Conservation (phyloP, 1,140 invertebrate species). For the Zaprionus tsacasi region DNA sequence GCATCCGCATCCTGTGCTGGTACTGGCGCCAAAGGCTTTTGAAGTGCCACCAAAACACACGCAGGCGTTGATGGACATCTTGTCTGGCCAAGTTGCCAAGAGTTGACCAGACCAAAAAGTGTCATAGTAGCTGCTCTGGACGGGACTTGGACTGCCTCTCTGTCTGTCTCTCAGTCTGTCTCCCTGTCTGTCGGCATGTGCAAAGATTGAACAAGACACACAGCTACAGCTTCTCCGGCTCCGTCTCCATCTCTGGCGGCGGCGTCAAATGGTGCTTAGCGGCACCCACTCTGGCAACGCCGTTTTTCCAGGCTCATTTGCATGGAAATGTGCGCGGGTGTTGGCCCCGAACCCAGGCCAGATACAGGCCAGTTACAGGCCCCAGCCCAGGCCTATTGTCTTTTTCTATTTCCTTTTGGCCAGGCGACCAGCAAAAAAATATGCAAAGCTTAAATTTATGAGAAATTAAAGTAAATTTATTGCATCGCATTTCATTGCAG, state of each 20-base stretch:
- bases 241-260: constrained; percentile 11
- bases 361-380: not conserved
- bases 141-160: not conserved
- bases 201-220: constrained; percentile 34
- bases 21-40: constrained; percentile 75
- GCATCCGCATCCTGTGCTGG: constrained; percentile 53
- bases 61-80: constrained; percentile 82
- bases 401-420: constrained; percentile 42
- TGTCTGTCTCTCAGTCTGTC: constrained; percentile 15
- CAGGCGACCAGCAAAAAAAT: constrained; percentile 60
- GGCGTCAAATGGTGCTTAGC: constrained; percentile 78
- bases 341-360: constrained; percentile 59
- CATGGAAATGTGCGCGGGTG: constrained; percentile 81
- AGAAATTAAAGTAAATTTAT: constrained; percentile 83
- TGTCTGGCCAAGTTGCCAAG: constrained; percentile 41
- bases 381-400: constrained; percentile 63
- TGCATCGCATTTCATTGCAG: constrained; percentile 60
- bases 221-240: constrained; percentile 18
- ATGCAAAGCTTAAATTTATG: constrained; percentile 81
- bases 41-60: constrained; percentile 76
- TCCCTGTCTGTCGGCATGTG: constrained; percentile 46
- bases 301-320: constrained; percentile 60
- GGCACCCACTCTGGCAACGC: constrained; percentile 67
- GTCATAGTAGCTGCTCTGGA: constrained; percentile 37
- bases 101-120: constrained; percentile 55